phyloP scores from a whole-genome alignment of 2,797 vertebrate species.

The Tympanoctomys barrerae region DNA sequence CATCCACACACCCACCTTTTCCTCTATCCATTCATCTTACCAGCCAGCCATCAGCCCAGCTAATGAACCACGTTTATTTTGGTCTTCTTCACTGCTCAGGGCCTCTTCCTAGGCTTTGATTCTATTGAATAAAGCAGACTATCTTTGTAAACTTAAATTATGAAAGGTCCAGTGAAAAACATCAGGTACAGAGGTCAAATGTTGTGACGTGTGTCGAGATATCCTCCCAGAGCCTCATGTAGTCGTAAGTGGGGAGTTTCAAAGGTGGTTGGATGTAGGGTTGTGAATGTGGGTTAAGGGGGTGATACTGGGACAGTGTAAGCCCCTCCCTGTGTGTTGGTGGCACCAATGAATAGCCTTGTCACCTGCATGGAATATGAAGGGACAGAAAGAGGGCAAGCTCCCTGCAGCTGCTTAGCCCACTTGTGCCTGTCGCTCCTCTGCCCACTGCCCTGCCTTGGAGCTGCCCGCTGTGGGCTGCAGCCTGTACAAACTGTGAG shows the following conservation, averaged over 20 bases:
- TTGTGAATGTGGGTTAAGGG: background rate
- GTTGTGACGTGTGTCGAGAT: background rate
- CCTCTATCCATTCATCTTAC: background rate
- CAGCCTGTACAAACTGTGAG: background rate
- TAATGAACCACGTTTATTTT: background rate
- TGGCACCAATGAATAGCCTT: background rate
- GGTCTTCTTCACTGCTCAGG: background rate
- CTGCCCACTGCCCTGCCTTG: background rate
- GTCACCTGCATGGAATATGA: background rate
- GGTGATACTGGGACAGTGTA: background rate
- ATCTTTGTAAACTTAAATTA: background rate
- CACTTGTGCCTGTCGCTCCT: background rate
- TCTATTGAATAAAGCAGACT: background rate
- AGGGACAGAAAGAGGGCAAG: background rate
- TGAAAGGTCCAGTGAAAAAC: background rate
- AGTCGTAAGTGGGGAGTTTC: background rate
- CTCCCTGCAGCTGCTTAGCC: background rate
- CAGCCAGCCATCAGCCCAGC: background rate
- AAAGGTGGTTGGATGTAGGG: background rate
- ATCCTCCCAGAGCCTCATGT: background rate
- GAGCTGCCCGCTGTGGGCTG: background rate
- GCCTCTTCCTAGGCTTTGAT: background rate
- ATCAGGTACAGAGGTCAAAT: background rate
- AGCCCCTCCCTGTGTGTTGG: background rate
- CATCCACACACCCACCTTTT: rapidly evolving